Percentiles rank a stretch among this genome's conserved stretches.
Conservation (phyloP, 2,888 invertebrate species). For the Tryphoninae sp. region DNA sequence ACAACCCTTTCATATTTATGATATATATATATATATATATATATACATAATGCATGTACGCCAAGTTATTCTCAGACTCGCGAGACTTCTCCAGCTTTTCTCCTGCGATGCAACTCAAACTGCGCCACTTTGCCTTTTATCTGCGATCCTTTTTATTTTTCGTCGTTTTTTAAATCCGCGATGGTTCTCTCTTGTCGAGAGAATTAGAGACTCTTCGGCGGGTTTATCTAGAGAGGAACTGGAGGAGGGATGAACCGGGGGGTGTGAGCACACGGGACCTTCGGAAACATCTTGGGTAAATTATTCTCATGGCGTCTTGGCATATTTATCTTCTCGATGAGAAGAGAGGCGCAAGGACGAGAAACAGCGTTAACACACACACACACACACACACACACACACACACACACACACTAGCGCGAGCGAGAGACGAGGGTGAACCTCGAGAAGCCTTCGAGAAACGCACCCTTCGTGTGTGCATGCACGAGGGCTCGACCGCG, state of each 20-base stretch:
- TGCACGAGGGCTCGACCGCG: constrained; percentile 70
- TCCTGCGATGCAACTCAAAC: constrained; percentile 37
- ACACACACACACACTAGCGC: constrained; percentile 17
- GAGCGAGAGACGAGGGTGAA: constrained; percentile 50
- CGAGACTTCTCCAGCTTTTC: constrained; percentile 43
- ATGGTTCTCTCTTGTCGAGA: constrained; percentile 20
- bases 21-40: constrained; percentile 46
- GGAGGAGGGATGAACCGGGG: not conserved
- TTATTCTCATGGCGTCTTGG: constrained; percentile 78
- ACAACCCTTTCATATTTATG: constrained; percentile 58
- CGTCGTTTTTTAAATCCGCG: constrained; percentile 13
- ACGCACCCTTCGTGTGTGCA: constrained; percentile 48
- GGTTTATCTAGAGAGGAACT: constrained; percentile 13
- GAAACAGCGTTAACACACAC: constrained; percentile 21
- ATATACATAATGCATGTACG: constrained; percentile 52
- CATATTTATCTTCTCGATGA: constrained; percentile 77
- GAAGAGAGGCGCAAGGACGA: constrained; percentile 67
- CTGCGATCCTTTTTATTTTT: constrained; percentile 3
- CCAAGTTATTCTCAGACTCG: constrained; percentile 40
- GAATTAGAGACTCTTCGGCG: constrained; percentile 21
- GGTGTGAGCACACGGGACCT: constrained; percentile 32
- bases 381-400: constrained; percentile 17
- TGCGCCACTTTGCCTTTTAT: constrained; percentile 34
- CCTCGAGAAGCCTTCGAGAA: constrained; percentile 43
- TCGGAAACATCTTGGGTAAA: constrained; percentile 67